Percentiles rank a stretch among this genome's conserved stretches.
Evolutionary conservation across 2,113 vertebrate species (phyloP).

Genomic region (Acanthochromis polyacanthus): DNA sequence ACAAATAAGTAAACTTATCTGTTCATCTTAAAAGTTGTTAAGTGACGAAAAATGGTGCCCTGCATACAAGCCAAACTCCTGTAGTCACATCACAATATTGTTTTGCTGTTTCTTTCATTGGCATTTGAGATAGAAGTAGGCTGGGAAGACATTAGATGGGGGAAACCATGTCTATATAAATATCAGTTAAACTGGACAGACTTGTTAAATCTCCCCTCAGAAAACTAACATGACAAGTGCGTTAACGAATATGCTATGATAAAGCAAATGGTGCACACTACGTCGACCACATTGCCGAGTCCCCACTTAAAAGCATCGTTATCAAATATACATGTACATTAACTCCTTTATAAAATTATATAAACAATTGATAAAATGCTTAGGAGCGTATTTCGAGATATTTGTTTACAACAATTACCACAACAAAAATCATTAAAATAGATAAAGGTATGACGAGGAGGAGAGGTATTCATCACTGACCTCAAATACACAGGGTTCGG

Average conservation of each 20-base stretch:
- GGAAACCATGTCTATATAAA: not conserved
- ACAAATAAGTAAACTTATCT: not conserved
- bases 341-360: not conserved
- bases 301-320: not conserved
- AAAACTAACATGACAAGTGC: slow-evolving; percentile 36
- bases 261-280: slow-evolving; percentile 12
- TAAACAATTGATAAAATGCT: not conserved
- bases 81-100: not conserved
- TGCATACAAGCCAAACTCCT: not conserved
- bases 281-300: not conserved
- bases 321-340: not conserved
- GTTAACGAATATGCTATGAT: not conserved
- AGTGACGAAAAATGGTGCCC: not conserved
- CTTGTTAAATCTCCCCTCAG: slow-evolving; percentile 10
- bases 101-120: not conserved
- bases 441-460: slow-evolving; percentile 1
- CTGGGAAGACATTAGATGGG: not conserved
- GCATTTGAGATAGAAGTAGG: not conserved
- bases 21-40: not conserved
- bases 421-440: slow-evolving; percentile 13
- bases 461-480: slow-evolving; percentile 76
- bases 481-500: slow-evolving; percentile 78
- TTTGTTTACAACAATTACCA: not conserved
- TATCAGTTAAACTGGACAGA: slow-evolving; percentile 20
- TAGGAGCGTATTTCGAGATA: not conserved